These are phyloP conservation scores for Mormyrus iriodes DNA, from an alignment of 2,113 vertebrate genomes.

Conservation along the genomic window DNA sequence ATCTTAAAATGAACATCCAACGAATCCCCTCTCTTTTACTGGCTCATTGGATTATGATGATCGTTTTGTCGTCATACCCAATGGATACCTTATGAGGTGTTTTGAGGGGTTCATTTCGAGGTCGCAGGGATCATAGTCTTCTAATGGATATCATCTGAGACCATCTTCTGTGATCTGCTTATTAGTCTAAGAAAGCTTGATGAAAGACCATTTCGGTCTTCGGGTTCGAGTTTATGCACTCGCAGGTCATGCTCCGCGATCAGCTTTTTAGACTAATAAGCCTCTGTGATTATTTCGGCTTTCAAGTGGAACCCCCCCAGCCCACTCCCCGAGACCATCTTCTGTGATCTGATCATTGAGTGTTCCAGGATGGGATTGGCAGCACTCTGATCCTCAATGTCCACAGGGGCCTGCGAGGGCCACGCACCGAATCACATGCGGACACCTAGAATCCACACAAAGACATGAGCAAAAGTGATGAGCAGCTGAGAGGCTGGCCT, in stretches of 20 bases:
- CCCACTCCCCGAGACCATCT: too few relatives aligned
- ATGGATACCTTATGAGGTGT: background rate
- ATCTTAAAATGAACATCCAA: background rate
- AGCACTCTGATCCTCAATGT: background rate
- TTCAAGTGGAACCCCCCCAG: background rate
- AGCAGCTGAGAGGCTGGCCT: background rate
- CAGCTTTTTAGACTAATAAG: background rate
- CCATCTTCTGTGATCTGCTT: background rate
- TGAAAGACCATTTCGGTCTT: background rate
- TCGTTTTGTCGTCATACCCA: background rate
- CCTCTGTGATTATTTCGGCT: background rate
- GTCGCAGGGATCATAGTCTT: background rate
- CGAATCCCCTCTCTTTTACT: background rate
- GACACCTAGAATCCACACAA: background rate
- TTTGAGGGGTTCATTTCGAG: background rate
- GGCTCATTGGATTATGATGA: background rate
- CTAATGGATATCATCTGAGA: background rate
- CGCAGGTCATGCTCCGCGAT: background rate
- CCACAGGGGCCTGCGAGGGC: background rate
- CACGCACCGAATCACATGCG: background rate
- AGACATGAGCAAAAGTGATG: background rate
- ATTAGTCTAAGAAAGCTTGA: background rate
- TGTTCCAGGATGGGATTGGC: background rate
- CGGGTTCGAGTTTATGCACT: background rate
- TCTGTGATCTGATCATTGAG: background rate